Evolutionary conservation across 2,797 vertebrate genomes (phyloP).

Genomic region (Trachops cirrhosus): DNA sequence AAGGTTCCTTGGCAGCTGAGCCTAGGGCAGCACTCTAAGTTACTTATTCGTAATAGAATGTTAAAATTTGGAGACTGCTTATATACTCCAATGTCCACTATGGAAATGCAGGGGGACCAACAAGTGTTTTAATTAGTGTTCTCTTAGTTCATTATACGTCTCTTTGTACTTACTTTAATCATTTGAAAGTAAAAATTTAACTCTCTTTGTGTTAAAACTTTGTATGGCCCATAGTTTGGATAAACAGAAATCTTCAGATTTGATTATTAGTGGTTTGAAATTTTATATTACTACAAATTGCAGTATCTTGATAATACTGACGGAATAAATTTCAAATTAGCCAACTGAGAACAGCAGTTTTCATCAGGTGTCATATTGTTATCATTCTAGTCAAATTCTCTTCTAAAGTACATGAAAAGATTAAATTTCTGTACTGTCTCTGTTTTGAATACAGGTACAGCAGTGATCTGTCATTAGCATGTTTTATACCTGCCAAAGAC

Average conservation of each 20-base stretch:
- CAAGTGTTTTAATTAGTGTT: background rate
- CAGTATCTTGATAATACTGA: background rate
- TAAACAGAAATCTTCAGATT: background rate
- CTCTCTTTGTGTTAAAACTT: conserved; percentile 20
- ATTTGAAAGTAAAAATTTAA: conserved; percentile 31
- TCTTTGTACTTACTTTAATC: background rate
- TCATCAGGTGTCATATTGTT: background rate
- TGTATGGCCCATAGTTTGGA: background rate
- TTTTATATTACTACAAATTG: background rate
- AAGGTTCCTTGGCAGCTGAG: background rate
- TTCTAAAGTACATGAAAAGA: background rate
- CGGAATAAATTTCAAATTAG: background rate
- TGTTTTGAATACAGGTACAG: background rate
- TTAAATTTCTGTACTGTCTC: background rate
- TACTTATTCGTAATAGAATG: background rate
- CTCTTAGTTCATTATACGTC: background rate
- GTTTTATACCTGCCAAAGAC: background rate
- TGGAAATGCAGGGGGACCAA: background rate
- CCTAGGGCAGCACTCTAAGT: background rate
- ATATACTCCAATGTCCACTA: background rate
- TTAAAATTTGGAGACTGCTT: background rate
- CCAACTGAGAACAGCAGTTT: background rate
- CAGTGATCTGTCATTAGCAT: background rate
- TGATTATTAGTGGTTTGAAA: background rate
- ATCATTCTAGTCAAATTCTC: background rate